phyloP scores from a whole-genome alignment of 2,113 vertebrate genomes.

The Pelvicachromis taeniatus region DNA sequence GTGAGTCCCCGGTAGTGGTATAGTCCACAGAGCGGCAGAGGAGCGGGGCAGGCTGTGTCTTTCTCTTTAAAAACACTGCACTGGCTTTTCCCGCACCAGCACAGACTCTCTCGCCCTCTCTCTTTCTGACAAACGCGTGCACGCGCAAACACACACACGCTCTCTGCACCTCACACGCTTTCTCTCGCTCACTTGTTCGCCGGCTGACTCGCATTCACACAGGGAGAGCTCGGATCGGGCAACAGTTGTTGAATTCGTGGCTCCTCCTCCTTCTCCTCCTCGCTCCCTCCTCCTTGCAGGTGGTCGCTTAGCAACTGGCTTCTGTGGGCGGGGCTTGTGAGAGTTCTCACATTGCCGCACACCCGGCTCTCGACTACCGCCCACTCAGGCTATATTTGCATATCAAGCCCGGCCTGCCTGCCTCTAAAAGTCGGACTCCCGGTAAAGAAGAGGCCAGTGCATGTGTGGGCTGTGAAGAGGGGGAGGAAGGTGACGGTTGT shows the following conservation, averaged over 20 bases:
- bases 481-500: constrained; percentile 15
- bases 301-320: constrained; percentile 72
- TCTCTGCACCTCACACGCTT: constrained; percentile 32
- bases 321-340: constrained; percentile 38
- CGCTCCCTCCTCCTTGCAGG: constrained; percentile 25
- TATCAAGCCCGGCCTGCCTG: constrained; percentile 45
- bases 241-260: constrained; percentile 72
- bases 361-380: constrained; percentile 39
- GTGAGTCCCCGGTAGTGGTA: constrained; percentile 31
- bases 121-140: not conserved
- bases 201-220: constrained; percentile 53
- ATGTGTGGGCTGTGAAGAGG: constrained; percentile 20
- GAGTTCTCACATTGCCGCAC: constrained; percentile 62
- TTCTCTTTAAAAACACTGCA: constrained; percentile 42
- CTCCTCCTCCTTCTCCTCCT: constrained; percentile 36
- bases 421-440: not conserved
- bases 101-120: not conserved
- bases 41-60: constrained; percentile 15
- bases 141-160: not conserved
- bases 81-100: constrained; percentile 1
- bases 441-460: constrained; percentile 9
- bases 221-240: constrained; percentile 56
- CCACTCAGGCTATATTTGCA: constrained; percentile 67
- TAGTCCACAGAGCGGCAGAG: constrained; percentile 36
- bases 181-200: constrained; percentile 14